A percentile compares a stretch with the other conserved stretches of the same genome.
phyloP scores from a whole-genome alignment of 2,797 vertebrate species.

The Chelon labrosus region DNA sequence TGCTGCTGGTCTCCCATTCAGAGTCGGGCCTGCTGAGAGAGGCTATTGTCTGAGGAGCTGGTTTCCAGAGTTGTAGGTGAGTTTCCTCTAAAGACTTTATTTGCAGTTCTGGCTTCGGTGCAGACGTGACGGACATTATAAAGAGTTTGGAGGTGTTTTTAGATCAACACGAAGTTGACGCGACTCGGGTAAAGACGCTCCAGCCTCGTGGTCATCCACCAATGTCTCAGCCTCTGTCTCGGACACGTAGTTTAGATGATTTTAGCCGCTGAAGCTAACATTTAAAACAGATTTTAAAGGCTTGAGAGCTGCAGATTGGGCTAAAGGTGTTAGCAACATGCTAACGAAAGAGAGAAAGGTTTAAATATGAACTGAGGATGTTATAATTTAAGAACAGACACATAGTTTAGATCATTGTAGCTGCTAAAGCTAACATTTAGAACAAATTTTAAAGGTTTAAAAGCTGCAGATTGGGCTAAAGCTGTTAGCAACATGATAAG shows the following conservation, averaged over 20 bases:
- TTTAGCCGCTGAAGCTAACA: too few species aligned
- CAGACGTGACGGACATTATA: not conserved
- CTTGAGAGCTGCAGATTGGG: not conserved
- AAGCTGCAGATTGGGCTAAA: not conserved
- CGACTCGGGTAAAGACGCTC: not conserved
- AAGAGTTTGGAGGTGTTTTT: not conserved
- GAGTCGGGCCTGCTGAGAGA: slow-evolving; percentile 19
- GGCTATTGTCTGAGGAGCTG: not conserved
- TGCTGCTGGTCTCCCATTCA: slow-evolving; percentile 15
- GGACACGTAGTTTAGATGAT: too few species aligned
- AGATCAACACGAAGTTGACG: not conserved
- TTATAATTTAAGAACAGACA: too few species aligned
- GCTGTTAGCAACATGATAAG: not conserved
- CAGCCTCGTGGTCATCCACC: not conserved
- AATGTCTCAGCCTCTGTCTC: not conserved
- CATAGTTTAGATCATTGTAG: too few species aligned
- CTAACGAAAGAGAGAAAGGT: not conserved
- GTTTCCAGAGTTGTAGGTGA: slow-evolving; percentile 24
- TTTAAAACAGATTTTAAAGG: too few species aligned
- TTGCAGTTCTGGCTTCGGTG: not conserved
- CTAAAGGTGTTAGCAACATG: not conserved
- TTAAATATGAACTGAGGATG: not conserved
- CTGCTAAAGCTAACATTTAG: too few species aligned
- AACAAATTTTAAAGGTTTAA: too few species aligned
- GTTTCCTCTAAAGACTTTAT: slow-evolving; percentile 23